Base-by-base conservation (phyloP, 2,113 vertebrate genomes). In the Planiliza haematocheilus region DNA sequence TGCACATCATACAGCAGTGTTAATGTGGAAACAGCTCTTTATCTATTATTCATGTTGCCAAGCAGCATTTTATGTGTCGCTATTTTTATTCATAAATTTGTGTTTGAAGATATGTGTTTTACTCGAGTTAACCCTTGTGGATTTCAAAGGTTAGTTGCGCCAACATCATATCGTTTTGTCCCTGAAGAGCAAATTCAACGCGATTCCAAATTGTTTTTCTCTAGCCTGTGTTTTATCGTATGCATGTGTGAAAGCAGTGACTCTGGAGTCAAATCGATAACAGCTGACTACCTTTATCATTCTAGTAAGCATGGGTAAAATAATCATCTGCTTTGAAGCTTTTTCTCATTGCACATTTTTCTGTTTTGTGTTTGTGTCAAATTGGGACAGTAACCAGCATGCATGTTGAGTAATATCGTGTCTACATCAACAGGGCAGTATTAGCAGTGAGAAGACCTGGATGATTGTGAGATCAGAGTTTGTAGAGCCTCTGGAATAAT, bases 341-440 rank as follows among this genome's bases (percentile, higher is more conserved):
- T 61, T 30, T 63, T 57, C 18, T 50, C 18, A 34, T n/a, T 18
- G 20, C 50, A 36, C 8, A 66, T 61, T 21, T 39, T 51, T 14
- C 2, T 30, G 74, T 48, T 74, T 59, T 82, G 17, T 34, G 7
- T 41, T 48, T 4, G 16, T 67, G 75, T 52, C 85, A 88, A 76
- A 82, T 60, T 69, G 43, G 11, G 17, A 74, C 38, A 56, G 52
- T 63, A 83, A 84, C 60, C 79, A 79, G 71, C 91, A 92, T 92
- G 90, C 91, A 87, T 79, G 38, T 78, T 64, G 62, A 72, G 64
- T 83, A 74, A 83, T 71, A 78, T 49, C 12, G 66, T 74, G 86
- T 89, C 67, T 81, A 84, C 85, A 88, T 89, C 79, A 83, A 84
- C 84, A 79, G 77, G 90, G 87, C 87, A 89, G 89, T 91, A 81